Evolutionary conservation across 2,888 invertebrate genomes (phyloP).

Genomic region (Branchellion lobata): DNA sequence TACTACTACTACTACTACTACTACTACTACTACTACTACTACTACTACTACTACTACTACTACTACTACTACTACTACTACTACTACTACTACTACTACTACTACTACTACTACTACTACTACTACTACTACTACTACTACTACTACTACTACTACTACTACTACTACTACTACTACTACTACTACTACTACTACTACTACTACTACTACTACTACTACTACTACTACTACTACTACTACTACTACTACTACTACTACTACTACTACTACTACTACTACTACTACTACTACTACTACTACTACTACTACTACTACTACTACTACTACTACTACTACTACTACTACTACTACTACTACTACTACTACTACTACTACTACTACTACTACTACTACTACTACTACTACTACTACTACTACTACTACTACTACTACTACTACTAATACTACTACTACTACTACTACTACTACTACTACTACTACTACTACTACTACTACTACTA

Average conservation of each 20-base stretch:
- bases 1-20: slow-evolving; percentile 23
- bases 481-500: slow-evolving; percentile 5
- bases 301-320: no score
- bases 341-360: slow-evolving; percentile 1
- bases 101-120: slow-evolving; percentile 10
- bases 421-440: slow-evolving; percentile 23
- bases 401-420: slow-evolving; percentile 12
- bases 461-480: no score
- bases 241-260: slow-evolving; percentile 22
- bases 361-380: neutral
- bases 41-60: slow-evolving; percentile 11
- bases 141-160: slow-evolving; percentile 4
- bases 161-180: slow-evolving; percentile 17
- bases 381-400: neutral
- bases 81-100: slow-evolving; percentile 8
- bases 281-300: neutral
- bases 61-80: slow-evolving; percentile 6
- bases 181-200: slow-evolving; percentile 18
- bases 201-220: slow-evolving; percentile 17
- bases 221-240: slow-evolving; percentile 15
- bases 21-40: slow-evolving; percentile 10
- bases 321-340: slow-evolving; percentile 10
- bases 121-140: slow-evolving; percentile 8
- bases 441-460: neutral
- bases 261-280: slow-evolving; percentile 21